These are phyloP conservation scores for Cygnus buccinator DNA, from an alignment of 2,113 vertebrate species.

Conservation along the genomic window DNA sequence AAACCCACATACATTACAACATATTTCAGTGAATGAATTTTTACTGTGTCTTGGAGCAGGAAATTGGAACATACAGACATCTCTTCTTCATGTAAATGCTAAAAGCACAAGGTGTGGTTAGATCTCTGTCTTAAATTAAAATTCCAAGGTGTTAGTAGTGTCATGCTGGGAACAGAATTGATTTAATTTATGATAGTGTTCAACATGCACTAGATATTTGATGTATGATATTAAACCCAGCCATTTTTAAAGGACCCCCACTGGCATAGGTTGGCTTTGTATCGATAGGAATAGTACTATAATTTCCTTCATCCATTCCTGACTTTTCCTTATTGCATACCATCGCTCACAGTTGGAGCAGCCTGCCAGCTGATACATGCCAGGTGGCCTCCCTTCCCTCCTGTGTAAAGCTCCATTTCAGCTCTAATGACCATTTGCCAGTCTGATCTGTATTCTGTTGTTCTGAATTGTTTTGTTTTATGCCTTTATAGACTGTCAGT, in stretches of 20 bases:
- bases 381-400: neutral
- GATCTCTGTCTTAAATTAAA: constrained; percentile 29
- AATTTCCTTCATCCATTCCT: constrained; percentile 27
- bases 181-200: constrained; percentile 57
- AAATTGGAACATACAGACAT: neutral
- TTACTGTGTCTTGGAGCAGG: neutral
- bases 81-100: neutral
- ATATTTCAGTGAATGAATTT: neutral
- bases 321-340: neutral
- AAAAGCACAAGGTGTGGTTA: neutral
- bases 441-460: neutral
- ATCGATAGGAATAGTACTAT: constrained; percentile 13
- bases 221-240: constrained; percentile 50
- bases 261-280: constrained; percentile 29
- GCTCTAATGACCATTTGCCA: neutral
- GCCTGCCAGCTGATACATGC: neutral
- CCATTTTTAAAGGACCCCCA: constrained; percentile 22
- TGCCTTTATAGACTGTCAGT: neutral
- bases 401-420: neutral
- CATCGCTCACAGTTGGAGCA: neutral
- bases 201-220: constrained; percentile 35
- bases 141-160: neutral
- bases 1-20: neutral
- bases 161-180: constrained; percentile 47
- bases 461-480: neutral